phyloP scores from a whole-genome alignment of 2,797 vertebrate species.

The Poeciliopsis turneri region DNA sequence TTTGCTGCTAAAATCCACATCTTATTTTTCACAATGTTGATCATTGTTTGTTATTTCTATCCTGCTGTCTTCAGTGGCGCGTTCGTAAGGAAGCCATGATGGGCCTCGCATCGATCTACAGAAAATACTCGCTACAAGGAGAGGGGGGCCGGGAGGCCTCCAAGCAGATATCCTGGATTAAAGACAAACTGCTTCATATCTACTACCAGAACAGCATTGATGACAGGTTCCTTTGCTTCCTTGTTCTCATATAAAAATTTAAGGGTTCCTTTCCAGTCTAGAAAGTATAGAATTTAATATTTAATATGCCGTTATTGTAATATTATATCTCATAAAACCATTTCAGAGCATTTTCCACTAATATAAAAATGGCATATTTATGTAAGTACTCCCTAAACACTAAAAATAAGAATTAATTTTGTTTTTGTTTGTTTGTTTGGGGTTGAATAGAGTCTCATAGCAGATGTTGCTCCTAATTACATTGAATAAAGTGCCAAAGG shows the following conservation, averaged over 20 bases:
- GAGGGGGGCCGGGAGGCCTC: constrained; percentile 94
- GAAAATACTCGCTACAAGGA: constrained; percentile 94
- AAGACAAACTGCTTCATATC: constrained; percentile 97
- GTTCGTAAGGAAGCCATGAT: constrained; percentile 99
- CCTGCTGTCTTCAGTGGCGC: constrained; percentile 84
- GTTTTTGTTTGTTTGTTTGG: not conserved
- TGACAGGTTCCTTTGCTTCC: constrained; percentile 85
- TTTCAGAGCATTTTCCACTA: no score
- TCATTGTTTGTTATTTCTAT: not conserved
- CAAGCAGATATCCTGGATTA: constrained; percentile 98
- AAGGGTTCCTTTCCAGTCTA: not conserved
- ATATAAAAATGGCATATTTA: no score
- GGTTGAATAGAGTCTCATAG: not conserved
- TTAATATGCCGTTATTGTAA: no score
- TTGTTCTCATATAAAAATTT: not conserved
- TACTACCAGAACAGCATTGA: constrained; percentile 99
- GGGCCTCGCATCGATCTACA: constrained; percentile 97
- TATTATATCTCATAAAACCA: no score
- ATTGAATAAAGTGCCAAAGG: not conserved
- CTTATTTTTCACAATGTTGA: not conserved
- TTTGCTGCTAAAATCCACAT: not conserved
- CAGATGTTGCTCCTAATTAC: not conserved
- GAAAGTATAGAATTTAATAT: not conserved
- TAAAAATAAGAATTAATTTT: not conserved
- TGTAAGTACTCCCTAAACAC: not conserved